Percentiles rank a stretch among this genome's conserved stretches.
These are phyloP conservation scores for Aratinga solstitialis DNA, from an alignment of 2,797 vertebrate genomes.

Conservation along the genomic window DNA sequence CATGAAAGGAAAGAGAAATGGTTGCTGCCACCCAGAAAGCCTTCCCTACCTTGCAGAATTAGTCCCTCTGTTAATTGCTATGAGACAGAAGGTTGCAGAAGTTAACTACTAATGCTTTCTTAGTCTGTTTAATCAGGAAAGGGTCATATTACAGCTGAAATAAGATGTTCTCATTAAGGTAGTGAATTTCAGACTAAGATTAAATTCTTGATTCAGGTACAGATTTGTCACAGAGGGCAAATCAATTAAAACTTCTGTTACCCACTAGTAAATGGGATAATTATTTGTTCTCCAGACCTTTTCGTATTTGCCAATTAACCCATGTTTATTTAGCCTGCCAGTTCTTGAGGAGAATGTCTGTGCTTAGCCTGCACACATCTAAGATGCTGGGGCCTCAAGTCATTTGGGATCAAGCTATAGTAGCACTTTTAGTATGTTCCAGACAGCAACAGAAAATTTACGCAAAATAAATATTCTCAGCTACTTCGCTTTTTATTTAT, in stretches of 20 bases:
- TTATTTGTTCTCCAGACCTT: slow-evolving; percentile 48
- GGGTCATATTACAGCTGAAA: slow-evolving; percentile 32
- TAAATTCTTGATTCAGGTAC: slow-evolving; percentile 40
- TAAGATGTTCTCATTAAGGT: slow-evolving; percentile 46
- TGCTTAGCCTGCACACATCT: not conserved
- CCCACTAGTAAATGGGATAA: slow-evolving; percentile 22
- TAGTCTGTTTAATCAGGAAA: not conserved
- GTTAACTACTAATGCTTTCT: slow-evolving; percentile 29
- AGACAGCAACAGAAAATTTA: not conserved
- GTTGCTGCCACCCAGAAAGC: not conserved
- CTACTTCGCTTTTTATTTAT: not conserved
- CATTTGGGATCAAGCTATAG: not conserved
- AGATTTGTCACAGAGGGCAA: slow-evolving; percentile 29
- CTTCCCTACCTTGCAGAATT: not conserved
- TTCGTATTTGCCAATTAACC: slow-evolving; percentile 47
- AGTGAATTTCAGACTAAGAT: slow-evolving; percentile 45
- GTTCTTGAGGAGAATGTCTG: not conserved
- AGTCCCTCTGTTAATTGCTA: slow-evolving; percentile 11
- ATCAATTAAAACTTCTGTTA: slow-evolving; percentile 56
- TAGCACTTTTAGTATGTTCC: not conserved
- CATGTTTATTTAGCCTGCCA: not conserved
- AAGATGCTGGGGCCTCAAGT: not conserved
- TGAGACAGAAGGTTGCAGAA: slow-evolving; percentile 26
- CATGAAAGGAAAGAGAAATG: not conserved
- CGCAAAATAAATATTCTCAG: not conserved